Conservation (phyloP, 2,888 invertebrate genomes). For the Lepidonotus clava region DNA sequence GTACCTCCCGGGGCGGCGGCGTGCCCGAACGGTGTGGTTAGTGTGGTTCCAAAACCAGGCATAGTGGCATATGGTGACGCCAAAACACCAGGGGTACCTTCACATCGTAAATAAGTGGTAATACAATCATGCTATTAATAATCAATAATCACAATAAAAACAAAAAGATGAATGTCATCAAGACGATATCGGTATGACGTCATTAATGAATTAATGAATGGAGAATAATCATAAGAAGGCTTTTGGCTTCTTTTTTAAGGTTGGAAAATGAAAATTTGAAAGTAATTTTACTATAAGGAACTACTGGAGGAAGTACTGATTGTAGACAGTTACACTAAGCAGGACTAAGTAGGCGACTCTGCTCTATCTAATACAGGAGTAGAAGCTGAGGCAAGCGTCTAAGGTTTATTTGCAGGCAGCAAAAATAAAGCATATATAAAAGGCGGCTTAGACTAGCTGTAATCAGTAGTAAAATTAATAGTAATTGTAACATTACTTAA, state of each 20-base stretch:
- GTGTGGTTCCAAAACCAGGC: conserved; percentile 91
- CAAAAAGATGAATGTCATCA: background rate
- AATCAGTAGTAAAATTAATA: conserved; percentile 14
- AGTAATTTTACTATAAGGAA: background rate
- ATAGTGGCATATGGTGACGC: conserved; percentile 89
- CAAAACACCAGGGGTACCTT: conserved; percentile 87
- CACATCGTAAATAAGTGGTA: conserved; percentile 51
- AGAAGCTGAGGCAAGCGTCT: background rate
- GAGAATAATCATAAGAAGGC: background rate
- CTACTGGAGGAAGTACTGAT: background rate
- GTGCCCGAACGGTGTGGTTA: conserved; percentile 82
- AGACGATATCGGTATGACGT: background rate
- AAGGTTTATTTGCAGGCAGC: background rate
- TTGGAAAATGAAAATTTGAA: background rate
- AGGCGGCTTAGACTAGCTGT: conserved; percentile 27
- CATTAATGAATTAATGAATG: background rate
- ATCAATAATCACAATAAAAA: conserved; percentile 35
- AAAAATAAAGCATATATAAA: background rate
- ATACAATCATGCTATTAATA: conserved; percentile 60
- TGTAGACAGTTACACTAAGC: background rate
- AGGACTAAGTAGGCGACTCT: background rate
- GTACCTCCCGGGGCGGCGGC: conserved; percentile 70
- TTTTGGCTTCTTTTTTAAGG: background rate
- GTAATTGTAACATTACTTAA: background rate
- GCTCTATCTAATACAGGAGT: conserved; percentile 3